Evolutionary conservation across 2,888 invertebrate species (phyloP).

Genomic region (Smittia sp.): DNA sequence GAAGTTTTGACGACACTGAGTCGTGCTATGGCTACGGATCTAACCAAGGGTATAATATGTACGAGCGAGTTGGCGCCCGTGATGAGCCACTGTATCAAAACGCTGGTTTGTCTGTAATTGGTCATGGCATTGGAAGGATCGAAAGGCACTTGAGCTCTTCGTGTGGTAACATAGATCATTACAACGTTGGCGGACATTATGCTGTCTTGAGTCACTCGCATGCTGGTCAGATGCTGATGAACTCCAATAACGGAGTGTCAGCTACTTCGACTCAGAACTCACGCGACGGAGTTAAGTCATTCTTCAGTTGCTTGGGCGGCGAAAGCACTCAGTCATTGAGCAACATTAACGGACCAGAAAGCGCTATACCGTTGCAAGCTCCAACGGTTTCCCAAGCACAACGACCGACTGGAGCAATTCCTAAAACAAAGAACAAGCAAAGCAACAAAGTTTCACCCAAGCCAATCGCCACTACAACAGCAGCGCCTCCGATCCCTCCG

Average conservation of each 20-base stretch:
- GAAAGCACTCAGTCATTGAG: conserved; percentile 55
- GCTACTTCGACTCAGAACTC: conserved; percentile 44
- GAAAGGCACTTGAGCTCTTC: conserved; percentile 64
- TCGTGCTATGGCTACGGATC: conserved; percentile 52
- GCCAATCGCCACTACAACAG: not conserved
- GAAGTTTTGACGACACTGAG: conserved; percentile 54
- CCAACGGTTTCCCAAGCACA: not conserved
- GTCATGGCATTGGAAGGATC: conserved; percentile 59
- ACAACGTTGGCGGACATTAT: conserved; percentile 54
- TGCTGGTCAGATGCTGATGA: conserved; percentile 53
- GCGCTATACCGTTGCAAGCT: conserved; percentile 13
- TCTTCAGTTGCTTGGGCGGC: conserved; percentile 53
- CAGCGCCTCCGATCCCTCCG: conserved; percentile 11
- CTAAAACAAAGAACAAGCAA: conserved; percentile 39
- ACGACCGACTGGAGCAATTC: conserved; percentile 42
- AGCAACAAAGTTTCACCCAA: conserved; percentile 37
- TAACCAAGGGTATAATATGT: conserved; percentile 48
- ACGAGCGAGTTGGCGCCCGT: conserved; percentile 53
- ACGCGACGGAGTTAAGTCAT: conserved; percentile 52
- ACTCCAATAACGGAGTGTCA: conserved; percentile 45
- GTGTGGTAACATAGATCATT: conserved; percentile 61
- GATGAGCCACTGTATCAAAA: conserved; percentile 47
- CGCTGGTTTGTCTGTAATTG: conserved; percentile 55
- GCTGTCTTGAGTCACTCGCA: conserved; percentile 54
- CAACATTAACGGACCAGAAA: conserved; percentile 51